Percentiles rank a stretch among this genome's conserved stretches.
These are phyloP conservation scores for Patella caerulea DNA, from an alignment of 2,888 invertebrate genomes.

Conservation along the genomic window DNA sequence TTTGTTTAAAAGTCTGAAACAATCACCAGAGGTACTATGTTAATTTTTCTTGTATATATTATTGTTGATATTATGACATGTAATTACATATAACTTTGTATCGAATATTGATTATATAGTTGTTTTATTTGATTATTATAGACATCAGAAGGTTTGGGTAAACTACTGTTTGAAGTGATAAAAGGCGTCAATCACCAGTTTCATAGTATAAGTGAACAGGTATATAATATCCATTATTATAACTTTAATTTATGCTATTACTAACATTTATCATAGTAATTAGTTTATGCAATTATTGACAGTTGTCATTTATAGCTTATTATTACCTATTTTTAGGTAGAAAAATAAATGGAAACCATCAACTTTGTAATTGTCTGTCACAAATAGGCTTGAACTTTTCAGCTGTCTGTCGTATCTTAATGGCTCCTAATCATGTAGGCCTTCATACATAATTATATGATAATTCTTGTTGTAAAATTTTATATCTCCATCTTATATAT, in stretches of 20 bases:
- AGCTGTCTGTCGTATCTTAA: not conserved
- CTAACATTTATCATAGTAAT: too few species aligned
- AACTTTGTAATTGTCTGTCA: too few species aligned
- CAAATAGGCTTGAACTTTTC: too few species aligned
- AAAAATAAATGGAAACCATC: not conserved
- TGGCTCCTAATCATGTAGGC: too few species aligned
- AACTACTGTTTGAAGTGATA: conserved; percentile 89
- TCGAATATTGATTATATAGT: too few species aligned
- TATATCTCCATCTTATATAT: conserved; percentile 12
- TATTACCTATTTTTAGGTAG: not conserved
- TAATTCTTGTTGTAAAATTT: not conserved
- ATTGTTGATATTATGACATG: not conserved
- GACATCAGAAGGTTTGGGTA: conserved; percentile 86
- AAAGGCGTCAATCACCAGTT: conserved; percentile 87
- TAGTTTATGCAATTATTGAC: too few species aligned
- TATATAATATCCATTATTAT: conserved; percentile 24
- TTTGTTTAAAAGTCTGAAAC: conserved; percentile 79
- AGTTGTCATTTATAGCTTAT: too few species aligned
- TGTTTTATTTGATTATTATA: conserved; percentile 71
- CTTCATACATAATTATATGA: not conserved
- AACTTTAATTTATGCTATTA: too few species aligned
- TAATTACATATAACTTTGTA: too few species aligned
- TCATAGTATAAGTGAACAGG: conserved; percentile 83
- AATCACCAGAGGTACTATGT: conserved; percentile 78
- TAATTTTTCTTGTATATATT: not conserved